These are phyloP conservation scores for Macrotus californicus DNA, from an alignment of 2,113 vertebrate species.

Conservation along the genomic window DNA sequence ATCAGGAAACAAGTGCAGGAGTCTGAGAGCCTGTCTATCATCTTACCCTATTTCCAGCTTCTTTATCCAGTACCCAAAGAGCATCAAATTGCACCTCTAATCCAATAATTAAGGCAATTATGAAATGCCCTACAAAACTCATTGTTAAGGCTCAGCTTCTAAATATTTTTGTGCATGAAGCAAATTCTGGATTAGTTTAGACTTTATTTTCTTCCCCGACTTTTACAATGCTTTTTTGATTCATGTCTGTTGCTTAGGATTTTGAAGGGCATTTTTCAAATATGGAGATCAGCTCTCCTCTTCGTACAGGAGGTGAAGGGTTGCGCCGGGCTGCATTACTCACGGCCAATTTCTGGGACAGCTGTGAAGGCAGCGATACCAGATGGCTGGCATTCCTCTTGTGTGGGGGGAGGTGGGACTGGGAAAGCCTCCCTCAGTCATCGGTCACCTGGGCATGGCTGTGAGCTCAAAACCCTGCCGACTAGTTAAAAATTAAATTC, in stretches of 20 bases:
- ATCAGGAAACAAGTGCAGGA: slow-evolving; percentile 49
- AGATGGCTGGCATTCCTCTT: background rate
- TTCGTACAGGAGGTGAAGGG: background rate
- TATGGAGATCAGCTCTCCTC: background rate
- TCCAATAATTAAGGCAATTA: slow-evolving; percentile 63
- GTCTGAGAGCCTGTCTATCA: slow-evolving; percentile 52
- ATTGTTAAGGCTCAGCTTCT: slow-evolving; percentile 24
- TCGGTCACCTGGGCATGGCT: background rate
- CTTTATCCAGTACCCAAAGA: slow-evolving; percentile 44
- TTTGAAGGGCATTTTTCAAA: background rate
- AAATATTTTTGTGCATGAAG: background rate
- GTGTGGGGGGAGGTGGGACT: background rate
- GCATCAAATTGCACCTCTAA: slow-evolving; percentile 64
- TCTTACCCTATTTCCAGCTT: slow-evolving; percentile 32
- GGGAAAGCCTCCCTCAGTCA: background rate
- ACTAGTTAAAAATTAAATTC: slow-evolving; percentile 10
- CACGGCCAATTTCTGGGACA: background rate
- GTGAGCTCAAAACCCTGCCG: background rate
- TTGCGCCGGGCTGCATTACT: background rate
- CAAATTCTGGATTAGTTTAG: slow-evolving; percentile 13
- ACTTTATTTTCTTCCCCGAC: background rate
- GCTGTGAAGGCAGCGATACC: background rate
- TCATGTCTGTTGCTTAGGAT: background rate
- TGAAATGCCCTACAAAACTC: slow-evolving; percentile 31
- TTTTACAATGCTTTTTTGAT: slow-evolving; percentile 17